A percentile compares a stretch with the other conserved stretches of the same genome.
phyloP scores from a whole-genome alignment of 2,888 invertebrate species.

The Beris morrisii region DNA sequence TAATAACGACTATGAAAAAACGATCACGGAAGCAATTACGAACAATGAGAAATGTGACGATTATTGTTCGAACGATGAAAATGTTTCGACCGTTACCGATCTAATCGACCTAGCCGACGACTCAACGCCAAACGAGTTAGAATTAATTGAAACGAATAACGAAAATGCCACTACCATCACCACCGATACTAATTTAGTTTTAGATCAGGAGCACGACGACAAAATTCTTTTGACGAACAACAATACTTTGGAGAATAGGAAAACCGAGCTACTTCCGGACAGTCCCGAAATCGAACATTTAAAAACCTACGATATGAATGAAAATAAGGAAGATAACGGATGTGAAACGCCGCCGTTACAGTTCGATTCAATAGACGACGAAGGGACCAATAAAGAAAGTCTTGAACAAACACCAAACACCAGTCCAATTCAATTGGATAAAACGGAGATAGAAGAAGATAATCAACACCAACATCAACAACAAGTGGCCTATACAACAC shows the following conservation, averaged over 20 bases:
- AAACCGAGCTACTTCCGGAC: neutral
- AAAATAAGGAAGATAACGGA: slow-evolving; percentile 30
- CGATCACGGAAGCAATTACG: slow-evolving; percentile 8
- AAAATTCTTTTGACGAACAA: slow-evolving; percentile 4
- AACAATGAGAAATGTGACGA: neutral
- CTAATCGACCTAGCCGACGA: too few species aligned
- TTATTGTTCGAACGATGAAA: slow-evolving; percentile 4
- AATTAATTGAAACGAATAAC: too few species aligned
- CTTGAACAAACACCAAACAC: too few species aligned
- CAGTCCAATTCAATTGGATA: too few species aligned
- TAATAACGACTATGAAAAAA: slow-evolving; percentile 14
- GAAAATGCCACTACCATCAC: too few species aligned
- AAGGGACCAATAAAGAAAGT: too few species aligned
- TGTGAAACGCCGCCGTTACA: slow-evolving; percentile 31
- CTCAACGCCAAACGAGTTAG: too few species aligned
- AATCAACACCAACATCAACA: neutral
- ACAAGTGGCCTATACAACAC: slow-evolving; percentile 41
- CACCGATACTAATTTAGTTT: too few species aligned
- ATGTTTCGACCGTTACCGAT: too few species aligned
- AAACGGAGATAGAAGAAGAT: too few species aligned
- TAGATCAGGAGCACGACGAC: neutral
- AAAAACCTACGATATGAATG: slow-evolving; percentile 16
- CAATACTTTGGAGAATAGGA: slow-evolving; percentile 6
- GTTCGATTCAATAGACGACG: slow-evolving; percentile 24
- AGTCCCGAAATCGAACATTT: neutral